A percentile compares a stretch with the other conserved stretches of the same genome.
Evolutionary conservation across 2,888 invertebrate genomes (phyloP).

Genomic region (Cantharis rustica): DNA sequence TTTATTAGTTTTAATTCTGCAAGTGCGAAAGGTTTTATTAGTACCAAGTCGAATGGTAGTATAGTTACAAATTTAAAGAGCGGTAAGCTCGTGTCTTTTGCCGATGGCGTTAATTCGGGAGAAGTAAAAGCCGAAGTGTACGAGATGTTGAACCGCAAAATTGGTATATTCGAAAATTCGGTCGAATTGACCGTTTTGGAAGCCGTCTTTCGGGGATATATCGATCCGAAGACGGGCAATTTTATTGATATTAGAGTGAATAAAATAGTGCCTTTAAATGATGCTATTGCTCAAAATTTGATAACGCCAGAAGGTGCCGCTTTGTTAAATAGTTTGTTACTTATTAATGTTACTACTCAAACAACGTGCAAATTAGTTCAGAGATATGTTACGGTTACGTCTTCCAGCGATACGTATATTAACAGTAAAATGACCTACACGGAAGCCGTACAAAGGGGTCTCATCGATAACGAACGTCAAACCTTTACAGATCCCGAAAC

Average conservation of each 20-base stretch:
- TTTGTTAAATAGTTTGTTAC: constrained; percentile 80
- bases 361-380: constrained; percentile 85
- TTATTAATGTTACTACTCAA: constrained; percentile 86
- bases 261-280: constrained; percentile 78
- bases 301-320: constrained; percentile 89
- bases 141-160: constrained; percentile 82
- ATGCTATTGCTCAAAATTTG: constrained; percentile 82
- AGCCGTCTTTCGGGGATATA: constrained; percentile 82
- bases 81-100: constrained; percentile 76
- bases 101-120: constrained; percentile 78
- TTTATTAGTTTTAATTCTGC: constrained; percentile 85
- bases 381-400: constrained; percentile 78
- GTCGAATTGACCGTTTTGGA: constrained; percentile 83
- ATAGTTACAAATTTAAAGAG: constrained; percentile 73
- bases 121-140: constrained; percentile 83
- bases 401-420: constrained; percentile 60
- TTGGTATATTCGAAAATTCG: constrained; percentile 79
- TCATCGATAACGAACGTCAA: constrained; percentile 79
- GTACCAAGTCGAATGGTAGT: constrained; percentile 73
- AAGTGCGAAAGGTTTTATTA: constrained; percentile 75
- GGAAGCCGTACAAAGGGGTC: constrained; percentile 76
- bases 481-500: constrained; percentile 78
- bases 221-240: constrained; percentile 89
- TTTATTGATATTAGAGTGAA: constrained; percentile 76
- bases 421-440: constrained; percentile 72